Percentiles rank a stretch among this genome's conserved stretches.
These are phyloP conservation scores for Ctenosaura bakeri DNA, from an alignment of 2,797 vertebrate genomes.

Conservation along the genomic window DNA sequence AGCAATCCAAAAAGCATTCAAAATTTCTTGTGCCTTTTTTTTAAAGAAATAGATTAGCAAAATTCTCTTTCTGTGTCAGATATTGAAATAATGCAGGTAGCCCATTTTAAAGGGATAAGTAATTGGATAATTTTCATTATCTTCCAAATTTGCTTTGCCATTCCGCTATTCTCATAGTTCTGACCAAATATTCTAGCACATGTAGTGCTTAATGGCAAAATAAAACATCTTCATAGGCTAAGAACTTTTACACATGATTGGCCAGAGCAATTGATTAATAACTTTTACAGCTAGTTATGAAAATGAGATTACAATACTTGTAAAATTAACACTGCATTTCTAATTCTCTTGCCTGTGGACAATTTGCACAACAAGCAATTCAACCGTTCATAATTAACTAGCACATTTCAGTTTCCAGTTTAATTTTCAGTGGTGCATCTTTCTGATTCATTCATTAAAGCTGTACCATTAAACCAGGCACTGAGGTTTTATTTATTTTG, in stretches of 20 bases:
- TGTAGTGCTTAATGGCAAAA: conserved; percentile 73
- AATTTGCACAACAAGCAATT: conserved; percentile 62
- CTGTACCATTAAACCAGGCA: conserved; percentile 26
- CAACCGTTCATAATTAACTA: conserved; percentile 66
- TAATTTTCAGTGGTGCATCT: conserved; percentile 45
- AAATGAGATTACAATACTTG: conserved; percentile 68
- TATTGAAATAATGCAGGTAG: conserved; percentile 65
- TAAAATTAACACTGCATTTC: conserved; percentile 70
- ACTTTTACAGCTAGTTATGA: conserved; percentile 63
- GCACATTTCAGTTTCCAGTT: conserved; percentile 54
- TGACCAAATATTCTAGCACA: conserved; percentile 61
- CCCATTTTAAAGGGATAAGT: conserved; percentile 64
- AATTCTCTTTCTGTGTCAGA: conserved; percentile 51
- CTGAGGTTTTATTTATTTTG: conserved; percentile 53
- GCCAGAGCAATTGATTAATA: conserved; percentile 71
- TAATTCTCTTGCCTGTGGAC: conserved; percentile 62
- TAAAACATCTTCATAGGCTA: conserved; percentile 73
- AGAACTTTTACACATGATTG: conserved; percentile 71
- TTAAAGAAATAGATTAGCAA: conserved; percentile 52
- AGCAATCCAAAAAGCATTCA: not conserved
- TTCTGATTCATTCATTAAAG: conserved; percentile 54
- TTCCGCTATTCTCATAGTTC: conserved; percentile 57
- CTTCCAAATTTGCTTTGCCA: conserved; percentile 59
- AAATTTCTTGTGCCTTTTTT: conserved; percentile 28
- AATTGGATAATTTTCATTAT: conserved; percentile 65